phyloP scores from a whole-genome alignment of 2,113 vertebrate species.

The Takifugu flavidus region DNA sequence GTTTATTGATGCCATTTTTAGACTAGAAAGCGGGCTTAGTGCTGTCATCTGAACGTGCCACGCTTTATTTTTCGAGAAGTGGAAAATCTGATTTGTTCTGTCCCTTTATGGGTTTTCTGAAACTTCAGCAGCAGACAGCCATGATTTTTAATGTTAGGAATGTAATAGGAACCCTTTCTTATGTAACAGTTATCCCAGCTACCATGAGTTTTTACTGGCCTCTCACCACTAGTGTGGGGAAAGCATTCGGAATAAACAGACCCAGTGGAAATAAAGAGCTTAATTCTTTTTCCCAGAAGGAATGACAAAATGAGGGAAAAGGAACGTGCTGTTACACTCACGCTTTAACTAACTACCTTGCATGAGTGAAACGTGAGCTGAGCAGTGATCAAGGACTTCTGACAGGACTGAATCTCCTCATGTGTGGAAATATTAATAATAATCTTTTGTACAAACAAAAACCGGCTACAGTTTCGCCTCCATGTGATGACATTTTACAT shows the following conservation, averaged over 20 bases:
- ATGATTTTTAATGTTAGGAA: neutral
- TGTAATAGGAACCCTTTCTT: slow-evolving; percentile 9
- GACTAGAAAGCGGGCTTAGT: slow-evolving; percentile 21
- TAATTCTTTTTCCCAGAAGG: neutral
- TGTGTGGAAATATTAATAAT: neutral
- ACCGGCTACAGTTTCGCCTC: no score
- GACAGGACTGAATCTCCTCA: neutral
- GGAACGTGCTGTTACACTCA: neutral
- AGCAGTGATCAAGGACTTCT: neutral
- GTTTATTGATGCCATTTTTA: slow-evolving; percentile 53
- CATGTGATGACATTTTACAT: no score
- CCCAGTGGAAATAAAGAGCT: slow-evolving; percentile 13
- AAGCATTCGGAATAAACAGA: slow-evolving; percentile 15
- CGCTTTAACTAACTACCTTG: no score
- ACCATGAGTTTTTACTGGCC: slow-evolving; percentile 2
- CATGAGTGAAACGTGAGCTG: neutral
- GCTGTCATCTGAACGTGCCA: neutral
- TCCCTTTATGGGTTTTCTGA: neutral
- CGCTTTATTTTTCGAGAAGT: slow-evolving; percentile 1
- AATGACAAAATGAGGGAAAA: neutral
- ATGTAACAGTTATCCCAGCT: slow-evolving; percentile 16
- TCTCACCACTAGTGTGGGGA: neutral
- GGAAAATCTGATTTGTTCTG: neutral
- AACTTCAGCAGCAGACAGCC: neutral
- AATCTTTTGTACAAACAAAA: neutral